Evolutionary conservation across 2,113 vertebrate genomes (phyloP).

Genomic region (Siniperca chuatsi): DNA sequence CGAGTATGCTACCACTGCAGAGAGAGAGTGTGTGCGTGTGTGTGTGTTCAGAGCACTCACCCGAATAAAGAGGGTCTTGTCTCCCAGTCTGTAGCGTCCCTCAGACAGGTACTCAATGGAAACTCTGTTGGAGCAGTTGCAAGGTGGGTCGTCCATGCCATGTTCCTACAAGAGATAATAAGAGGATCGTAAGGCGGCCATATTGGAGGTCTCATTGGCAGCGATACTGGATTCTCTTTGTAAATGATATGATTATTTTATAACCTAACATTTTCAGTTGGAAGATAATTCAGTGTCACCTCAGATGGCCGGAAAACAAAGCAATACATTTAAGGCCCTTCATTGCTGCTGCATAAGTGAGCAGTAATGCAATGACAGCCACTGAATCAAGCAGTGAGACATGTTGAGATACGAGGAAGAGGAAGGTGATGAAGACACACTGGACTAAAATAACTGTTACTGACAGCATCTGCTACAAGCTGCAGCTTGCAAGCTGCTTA

Average conservation of each 20-base stretch:
- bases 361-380: background rate
- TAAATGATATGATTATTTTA: background rate
- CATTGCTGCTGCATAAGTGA: background rate
- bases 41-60: slow-evolving; percentile 81
- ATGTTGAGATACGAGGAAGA: background rate
- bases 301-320: background rate
- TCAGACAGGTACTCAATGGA: slow-evolving; percentile 98
- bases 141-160: slow-evolving; percentile 92
- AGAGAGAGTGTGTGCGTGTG: background rate
- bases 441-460: background rate
- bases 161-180: slow-evolving; percentile 84
- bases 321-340: background rate
- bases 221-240: background rate
- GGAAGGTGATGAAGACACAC: background rate
- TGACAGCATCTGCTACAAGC: background rate
- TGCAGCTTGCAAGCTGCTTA: background rate
- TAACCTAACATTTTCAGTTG: background rate
- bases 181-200: background rate
- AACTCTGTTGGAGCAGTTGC: slow-evolving; percentile 94
- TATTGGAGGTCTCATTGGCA: background rate
- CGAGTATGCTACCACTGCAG: background rate
- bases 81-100: slow-evolving; percentile 95
- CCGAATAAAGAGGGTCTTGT: slow-evolving; percentile 98
- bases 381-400: background rate
- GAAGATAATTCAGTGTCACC: background rate